Base-by-base conservation (phyloP, 1,140 invertebrate species). In the Heliconius hermathena region DNA sequence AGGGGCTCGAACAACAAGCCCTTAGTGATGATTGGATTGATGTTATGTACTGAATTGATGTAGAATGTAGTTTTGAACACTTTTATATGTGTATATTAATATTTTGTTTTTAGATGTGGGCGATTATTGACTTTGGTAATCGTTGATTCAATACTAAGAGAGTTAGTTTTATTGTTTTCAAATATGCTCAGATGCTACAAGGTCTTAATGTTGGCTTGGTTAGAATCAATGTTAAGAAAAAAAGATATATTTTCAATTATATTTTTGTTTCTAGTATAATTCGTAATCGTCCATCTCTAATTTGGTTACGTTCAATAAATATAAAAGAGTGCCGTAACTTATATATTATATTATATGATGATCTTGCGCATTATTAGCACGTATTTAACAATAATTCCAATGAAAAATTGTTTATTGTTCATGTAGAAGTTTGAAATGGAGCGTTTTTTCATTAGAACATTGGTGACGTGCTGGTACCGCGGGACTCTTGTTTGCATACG, bases 401-500 rank as follows among this genome's bases (percentile, higher is more conserved):
- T 74, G 46, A 46, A 29, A 73, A 52, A 52, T 74, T 36, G 29
- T 72, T 72, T 72, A 36, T 38, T 71, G 29, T 71, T 36, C 11
- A 11, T 26, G 22, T 9, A 72, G 20, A 41, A 38, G 70, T 71
- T 36, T 18, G 29, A 36, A 18, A 71, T 33, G 33, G 5, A n/a
- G 46, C 66, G 76, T 76, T 71, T 80, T 80, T 80, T 36, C 73
- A 60, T 80, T 73, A 60, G 38, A 18, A 71, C 36, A 13, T 52
- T 66, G n/a, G 36, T 33, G 26, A 36, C 29, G 74, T 78, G 80
- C 77, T 66, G 38, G 41, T 76, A 54, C 26, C 70, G 76, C 79
- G 49, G 41, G 71, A 81, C 85, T 87, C 80, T 87, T 88, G 87
- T 93, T 89, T 86, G 84, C 87, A 83, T 84, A 88, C 79, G 86